A percentile compares a stretch with the other conserved stretches of the same genome.
These are phyloP conservation scores for Pelochelys cantorii DNA, from an alignment of 2,797 vertebrate species.

Conservation along the genomic window DNA sequence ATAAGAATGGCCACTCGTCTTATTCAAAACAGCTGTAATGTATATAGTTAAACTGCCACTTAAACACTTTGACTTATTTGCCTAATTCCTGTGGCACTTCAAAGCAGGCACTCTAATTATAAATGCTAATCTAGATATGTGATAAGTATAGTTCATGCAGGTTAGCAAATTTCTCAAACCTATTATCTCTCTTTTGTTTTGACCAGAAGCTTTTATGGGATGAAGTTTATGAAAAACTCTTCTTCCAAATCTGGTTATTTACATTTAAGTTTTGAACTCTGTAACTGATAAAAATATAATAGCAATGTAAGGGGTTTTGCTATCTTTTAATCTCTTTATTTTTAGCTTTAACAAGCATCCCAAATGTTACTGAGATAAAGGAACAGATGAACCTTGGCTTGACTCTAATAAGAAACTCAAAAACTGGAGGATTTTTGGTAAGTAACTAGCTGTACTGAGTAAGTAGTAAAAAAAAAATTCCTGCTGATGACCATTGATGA, in stretches of 20 bases:
- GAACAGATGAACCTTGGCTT: conserved; percentile 90
- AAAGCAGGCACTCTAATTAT: not conserved
- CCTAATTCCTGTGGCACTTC: not conserved
- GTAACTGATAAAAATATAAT: not conserved
- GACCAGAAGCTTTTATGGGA: not conserved
- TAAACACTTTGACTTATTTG: not conserved
- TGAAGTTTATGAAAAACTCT: not conserved
- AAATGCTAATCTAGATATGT: not conserved
- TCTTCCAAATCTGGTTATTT: not conserved
- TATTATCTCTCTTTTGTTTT: not conserved
- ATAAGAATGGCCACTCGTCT: not conserved
- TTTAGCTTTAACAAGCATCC: conserved; percentile 86
- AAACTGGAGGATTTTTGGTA: conserved; percentile 86
- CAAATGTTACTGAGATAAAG: conserved; percentile 86
- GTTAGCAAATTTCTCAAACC: not conserved
- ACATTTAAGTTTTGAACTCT: not conserved
- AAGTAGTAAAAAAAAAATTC: not conserved
- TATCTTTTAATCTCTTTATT: conserved; percentile 16
- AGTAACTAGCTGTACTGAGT: conserved; percentile 13
- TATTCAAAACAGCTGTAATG: not conserved
- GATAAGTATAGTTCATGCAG: not conserved
- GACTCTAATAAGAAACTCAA: conserved; percentile 85
- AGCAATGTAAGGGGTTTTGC: not conserved
- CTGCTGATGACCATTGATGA: not conserved
- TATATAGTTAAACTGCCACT: not conserved